Conservation (phyloP, 2,113 vertebrate species). For the Semicossyphus pulcher region DNA sequence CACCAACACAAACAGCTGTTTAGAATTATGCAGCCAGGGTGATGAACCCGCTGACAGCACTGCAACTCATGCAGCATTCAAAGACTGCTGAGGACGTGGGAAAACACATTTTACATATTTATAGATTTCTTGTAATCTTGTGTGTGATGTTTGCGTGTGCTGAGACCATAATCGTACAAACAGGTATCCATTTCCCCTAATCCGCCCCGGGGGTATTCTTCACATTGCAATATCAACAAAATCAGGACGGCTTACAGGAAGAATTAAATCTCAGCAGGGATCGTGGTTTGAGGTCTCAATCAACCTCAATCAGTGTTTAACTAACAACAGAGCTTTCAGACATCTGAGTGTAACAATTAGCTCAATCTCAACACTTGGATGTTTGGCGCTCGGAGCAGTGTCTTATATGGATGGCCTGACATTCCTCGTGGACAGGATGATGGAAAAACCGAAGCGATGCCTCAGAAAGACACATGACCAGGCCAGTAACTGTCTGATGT, state of each 20-base stretch:
- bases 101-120: slow-evolving; percentile 57
- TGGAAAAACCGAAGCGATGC: slow-evolving; percentile 18
- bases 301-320: slow-evolving; percentile 36
- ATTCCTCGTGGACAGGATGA: slow-evolving; percentile 20
- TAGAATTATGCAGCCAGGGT: slow-evolving; percentile 67
- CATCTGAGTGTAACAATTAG: not conserved
- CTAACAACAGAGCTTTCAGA: not conserved
- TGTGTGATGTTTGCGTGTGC: slow-evolving; percentile 4
- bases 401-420: slow-evolving; percentile 34
- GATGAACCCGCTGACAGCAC: slow-evolving; percentile 76
- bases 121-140: slow-evolving; percentile 41
- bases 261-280: slow-evolving; percentile 20
- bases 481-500: not conserved
- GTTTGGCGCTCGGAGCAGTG: slow-evolving; percentile 8
- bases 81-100: slow-evolving; percentile 58
- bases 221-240: slow-evolving; percentile 46
- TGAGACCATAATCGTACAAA: not conserved
- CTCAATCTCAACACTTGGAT: not conserved
- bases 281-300: slow-evolving; percentile 33
- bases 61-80: slow-evolving; percentile 65
- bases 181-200: slow-evolving; percentile 35
- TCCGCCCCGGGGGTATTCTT: not conserved
- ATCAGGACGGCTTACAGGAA: slow-evolving; percentile 8
- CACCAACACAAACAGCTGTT: slow-evolving; percentile 73
- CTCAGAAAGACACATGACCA: slow-evolving; percentile 5